Evolutionary conservation across 2,113 vertebrate species (phyloP), one percentile per base, ranked within the genome.

Genomic region (Otis tarda): DNA sequence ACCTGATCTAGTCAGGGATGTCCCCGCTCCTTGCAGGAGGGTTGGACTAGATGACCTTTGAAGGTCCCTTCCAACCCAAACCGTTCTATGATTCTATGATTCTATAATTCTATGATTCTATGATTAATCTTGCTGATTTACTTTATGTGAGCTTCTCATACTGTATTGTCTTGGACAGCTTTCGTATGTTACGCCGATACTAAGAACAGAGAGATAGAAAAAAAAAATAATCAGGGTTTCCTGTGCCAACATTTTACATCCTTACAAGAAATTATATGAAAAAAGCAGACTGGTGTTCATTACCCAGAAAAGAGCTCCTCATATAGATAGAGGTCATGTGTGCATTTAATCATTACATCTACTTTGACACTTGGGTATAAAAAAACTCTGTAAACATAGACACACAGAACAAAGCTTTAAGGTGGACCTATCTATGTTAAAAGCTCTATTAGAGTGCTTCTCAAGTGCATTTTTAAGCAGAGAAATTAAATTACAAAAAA

Each of bases 401-500:
- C 17, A 74, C 3, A 37, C 6, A 61, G 15, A 93, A 68, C 12
- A 87, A 83, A 89, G 21, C 43, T 49, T 91, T 79, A 73, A 76
- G 35, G 52, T 49, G 5, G 20, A n/a, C 14, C 74, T n/a, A 55
- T 85, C 45, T 63, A 31, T 59, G 22, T 70, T 69, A 78, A 85
- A 88, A 75, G 28, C 25, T 53, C 59, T 63, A 41, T 35, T 56
- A 76, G 33, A 89, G 19, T 47, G 16, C 19, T 89, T 90, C 50
- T 94, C 33, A 91, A 92, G 65, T 69, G 21, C 59, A 65, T 89
- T 88, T 31, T 59, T 73, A 75, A 76, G n/a, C 90, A 76, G 37
- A 95, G 92, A 94, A 95, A 80, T 50, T 81, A 84, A 90, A 61
- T 92, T 82, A 82, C 9, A 52, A 28, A 89, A 89, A 18, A 86